Percentiles rank a stretch among this genome's conserved stretches.
These are phyloP conservation scores for Eufriesea mexicana DNA, from an alignment of 1,140 invertebrate genomes.

Conservation along the genomic window DNA sequence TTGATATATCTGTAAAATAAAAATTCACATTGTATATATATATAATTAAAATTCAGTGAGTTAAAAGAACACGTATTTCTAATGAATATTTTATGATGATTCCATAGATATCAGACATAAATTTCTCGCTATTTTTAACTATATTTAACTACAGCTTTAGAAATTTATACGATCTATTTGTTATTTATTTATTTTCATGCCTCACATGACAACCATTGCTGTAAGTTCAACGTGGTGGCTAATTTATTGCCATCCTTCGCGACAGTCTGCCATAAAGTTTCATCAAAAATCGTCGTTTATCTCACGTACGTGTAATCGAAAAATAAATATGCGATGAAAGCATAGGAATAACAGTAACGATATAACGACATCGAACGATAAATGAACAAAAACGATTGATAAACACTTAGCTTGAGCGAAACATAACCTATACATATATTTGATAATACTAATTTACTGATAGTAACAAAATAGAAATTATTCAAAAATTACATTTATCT, in stretches of 20 bases:
- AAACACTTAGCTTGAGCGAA: too few relatives aligned
- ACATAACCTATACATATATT: neutral
- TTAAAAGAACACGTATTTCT: neutral
- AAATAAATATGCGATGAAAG: neutral
- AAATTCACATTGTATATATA: neutral
- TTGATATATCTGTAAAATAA: neutral
- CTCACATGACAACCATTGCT: neutral
- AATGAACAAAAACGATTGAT: too few relatives aligned
- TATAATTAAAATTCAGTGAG: neutral
- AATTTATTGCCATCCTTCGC: neutral
- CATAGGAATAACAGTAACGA: too few relatives aligned
- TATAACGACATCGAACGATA: too few relatives aligned
- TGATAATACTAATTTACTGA: neutral
- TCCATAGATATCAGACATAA: too few relatives aligned
- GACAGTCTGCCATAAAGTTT: neutral
- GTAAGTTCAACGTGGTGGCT: neutral
- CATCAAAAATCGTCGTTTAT: neutral
- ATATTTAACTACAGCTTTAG: neutral
- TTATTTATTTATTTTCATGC: neutral
- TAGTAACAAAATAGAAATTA: neutral
- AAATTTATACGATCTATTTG: neutral
- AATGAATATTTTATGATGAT: too few relatives aligned
- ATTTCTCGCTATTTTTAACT: neutral
- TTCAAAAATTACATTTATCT: neutral
- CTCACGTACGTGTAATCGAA: neutral